Evolutionary conservation across 2,113 vertebrate genomes (phyloP).

Genomic region (Paradoxurus hermaphroditus): DNA sequence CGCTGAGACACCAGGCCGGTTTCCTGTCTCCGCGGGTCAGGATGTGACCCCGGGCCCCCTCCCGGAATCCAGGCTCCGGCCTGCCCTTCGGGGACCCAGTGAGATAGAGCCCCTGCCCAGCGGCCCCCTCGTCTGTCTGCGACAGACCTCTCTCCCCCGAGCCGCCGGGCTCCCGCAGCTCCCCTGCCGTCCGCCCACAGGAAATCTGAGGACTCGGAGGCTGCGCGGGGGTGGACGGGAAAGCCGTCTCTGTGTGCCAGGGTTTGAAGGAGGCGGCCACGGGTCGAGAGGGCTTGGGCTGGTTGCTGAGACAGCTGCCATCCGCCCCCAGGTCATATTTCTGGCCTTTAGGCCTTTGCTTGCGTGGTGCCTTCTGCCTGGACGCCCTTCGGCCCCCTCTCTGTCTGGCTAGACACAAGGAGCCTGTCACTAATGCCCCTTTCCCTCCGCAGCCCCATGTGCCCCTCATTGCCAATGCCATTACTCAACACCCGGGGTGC

Average conservation of each 20-base stretch:
- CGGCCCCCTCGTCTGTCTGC: neutral
- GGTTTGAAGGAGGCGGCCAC: neutral
- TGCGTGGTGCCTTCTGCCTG: neutral
- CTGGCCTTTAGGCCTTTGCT: neutral
- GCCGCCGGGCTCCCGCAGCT: neutral
- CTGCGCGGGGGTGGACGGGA: neutral
- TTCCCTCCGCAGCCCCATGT: neutral
- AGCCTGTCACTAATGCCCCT: neutral
- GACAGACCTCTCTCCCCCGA: neutral
- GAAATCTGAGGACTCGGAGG: constrained; percentile 35
- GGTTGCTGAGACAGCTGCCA: neutral
- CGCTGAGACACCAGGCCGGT: constrained; percentile 58
- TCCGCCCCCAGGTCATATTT: neutral
- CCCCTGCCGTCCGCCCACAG: constrained; percentile 32
- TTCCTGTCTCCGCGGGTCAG: constrained; percentile 74
- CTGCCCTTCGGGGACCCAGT: constrained; percentile 61
- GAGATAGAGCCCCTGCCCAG: constrained; percentile 44
- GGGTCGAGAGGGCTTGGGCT: neutral
- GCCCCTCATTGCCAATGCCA: neutral
- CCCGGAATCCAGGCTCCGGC: constrained; percentile 71
- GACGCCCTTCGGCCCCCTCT: neutral
- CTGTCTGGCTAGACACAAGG: neutral
- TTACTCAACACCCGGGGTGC: neutral
- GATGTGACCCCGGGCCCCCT: constrained; percentile 67
- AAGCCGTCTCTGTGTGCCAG: neutral